A percentile compares a stretch with the other conserved stretches of the same genome.
phyloP scores from a whole-genome alignment of 2,888 invertebrate species.

The Bombylius major region DNA sequence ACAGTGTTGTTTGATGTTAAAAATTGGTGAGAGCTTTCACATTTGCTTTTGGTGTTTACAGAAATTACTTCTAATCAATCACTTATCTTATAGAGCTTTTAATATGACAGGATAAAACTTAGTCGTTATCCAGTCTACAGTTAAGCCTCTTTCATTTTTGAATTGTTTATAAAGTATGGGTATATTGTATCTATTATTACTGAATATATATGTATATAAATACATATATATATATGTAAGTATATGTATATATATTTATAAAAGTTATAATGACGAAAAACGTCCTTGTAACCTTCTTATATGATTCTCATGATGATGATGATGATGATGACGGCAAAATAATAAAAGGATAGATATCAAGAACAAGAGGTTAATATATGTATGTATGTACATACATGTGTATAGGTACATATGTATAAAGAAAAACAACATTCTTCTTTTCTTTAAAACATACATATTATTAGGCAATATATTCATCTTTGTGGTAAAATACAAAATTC shows the following conservation, averaged over 20 bases:
- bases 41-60: neutral
- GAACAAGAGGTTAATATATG: too few species aligned
- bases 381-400: neutral
- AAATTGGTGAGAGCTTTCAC: neutral
- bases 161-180: neutral
- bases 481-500: too few species aligned
- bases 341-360: neutral
- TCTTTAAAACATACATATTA: too few species aligned
- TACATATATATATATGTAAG: neutral
- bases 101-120: conserved; percentile 13
- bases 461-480: too few species aligned
- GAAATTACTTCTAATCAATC: conserved; percentile 11
- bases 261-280: neutral
- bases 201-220: neutral
- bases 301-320: neutral
- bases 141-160: neutral
- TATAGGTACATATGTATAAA: neutral
- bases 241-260: too few species aligned
- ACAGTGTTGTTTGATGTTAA: neutral
- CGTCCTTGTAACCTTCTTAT: neutral
- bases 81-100: conserved; percentile 10
- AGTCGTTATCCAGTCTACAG: conserved; percentile 9
- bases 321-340: neutral
- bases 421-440: too few species aligned
- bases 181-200: too few species aligned